Evolutionary conservation across 2,888 invertebrate species (phyloP).

Genomic region (Lymantria dispar): DNA sequence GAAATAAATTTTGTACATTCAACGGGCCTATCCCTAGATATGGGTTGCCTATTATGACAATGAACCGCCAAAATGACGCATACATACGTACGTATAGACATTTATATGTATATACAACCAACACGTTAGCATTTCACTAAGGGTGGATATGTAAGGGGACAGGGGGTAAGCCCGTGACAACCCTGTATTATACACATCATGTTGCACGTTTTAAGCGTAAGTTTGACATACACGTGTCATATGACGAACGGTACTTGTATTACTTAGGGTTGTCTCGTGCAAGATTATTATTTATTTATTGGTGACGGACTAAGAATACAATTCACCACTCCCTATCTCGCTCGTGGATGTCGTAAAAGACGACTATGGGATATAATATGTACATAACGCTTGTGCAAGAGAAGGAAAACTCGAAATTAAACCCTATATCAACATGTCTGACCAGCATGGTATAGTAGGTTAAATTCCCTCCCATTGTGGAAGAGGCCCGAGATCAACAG

Average conservation of each 20-base stretch:
- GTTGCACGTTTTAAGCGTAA: constrained; percentile 1
- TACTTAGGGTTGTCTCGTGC: background rate
- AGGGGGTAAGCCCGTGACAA: constrained; percentile 1
- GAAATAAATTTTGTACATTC: no score
- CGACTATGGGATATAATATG: no score
- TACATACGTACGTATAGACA: background rate
- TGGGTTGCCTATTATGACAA: background rate
- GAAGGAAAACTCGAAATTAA: no score
- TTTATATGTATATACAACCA: background rate
- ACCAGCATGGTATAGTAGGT: no score
- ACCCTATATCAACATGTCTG: no score
- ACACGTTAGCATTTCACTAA: background rate
- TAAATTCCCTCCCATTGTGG: no score
- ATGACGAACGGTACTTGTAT: background rate
- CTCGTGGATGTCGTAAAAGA: no score
- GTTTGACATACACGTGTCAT: constrained; percentile 1
- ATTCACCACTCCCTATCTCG: no score
- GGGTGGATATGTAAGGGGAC: background rate
- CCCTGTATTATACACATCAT: constrained; percentile 1
- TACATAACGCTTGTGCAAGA: no score
- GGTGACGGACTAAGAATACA: no score
- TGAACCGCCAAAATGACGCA: background rate
- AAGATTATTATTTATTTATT: no score
- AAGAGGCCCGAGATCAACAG: no score
- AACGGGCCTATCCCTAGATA: background rate